These are phyloP conservation scores for Etia nguti DNA, from an alignment of 2,113 vertebrate species.

Conservation along the genomic window DNA sequence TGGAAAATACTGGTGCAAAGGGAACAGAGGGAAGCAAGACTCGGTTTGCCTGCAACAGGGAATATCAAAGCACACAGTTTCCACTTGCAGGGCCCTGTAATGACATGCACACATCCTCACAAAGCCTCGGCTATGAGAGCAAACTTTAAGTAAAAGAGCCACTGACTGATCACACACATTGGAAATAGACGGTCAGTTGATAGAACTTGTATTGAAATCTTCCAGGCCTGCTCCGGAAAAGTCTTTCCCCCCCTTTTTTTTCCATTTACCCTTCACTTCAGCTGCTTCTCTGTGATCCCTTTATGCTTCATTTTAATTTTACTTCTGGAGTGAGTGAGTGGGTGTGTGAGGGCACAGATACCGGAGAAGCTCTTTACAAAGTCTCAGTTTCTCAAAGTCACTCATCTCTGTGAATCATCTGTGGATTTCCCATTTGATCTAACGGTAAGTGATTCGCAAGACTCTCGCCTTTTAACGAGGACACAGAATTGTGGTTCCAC, in stretches of 20 bases:
- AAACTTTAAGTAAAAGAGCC: conserved; percentile 3
- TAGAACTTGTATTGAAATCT: conserved; percentile 7
- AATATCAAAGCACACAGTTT: conserved; percentile 60
- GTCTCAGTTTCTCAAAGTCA: conserved; percentile 40
- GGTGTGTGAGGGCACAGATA: neutral
- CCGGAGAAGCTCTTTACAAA: conserved; percentile 6
- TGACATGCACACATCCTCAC: conserved; percentile 31
- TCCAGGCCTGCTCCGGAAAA: neutral
- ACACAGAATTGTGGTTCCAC: neutral
- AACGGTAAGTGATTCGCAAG: conserved; percentile 51
- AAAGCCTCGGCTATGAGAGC: neutral
- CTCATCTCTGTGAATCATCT: conserved; percentile 57
- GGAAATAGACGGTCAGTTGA: conserved; percentile 39
- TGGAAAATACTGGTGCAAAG: conserved; percentile 54
- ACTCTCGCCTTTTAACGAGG: neutral
- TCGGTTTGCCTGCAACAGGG: conserved; percentile 25
- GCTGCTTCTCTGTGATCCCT: neutral
- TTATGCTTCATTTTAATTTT: neutral
- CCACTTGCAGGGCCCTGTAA: conserved; percentile 49
- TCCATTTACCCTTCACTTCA: neutral
- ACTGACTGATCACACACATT: neutral
- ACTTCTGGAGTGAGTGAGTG: neutral
- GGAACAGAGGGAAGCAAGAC: conserved; percentile 33
- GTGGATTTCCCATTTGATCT: conserved; percentile 54
- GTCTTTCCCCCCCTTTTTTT: neutral